These are phyloP conservation scores for Lepus oiostolus DNA, from an alignment of 2,797 vertebrate genomes.

Conservation along the genomic window DNA sequence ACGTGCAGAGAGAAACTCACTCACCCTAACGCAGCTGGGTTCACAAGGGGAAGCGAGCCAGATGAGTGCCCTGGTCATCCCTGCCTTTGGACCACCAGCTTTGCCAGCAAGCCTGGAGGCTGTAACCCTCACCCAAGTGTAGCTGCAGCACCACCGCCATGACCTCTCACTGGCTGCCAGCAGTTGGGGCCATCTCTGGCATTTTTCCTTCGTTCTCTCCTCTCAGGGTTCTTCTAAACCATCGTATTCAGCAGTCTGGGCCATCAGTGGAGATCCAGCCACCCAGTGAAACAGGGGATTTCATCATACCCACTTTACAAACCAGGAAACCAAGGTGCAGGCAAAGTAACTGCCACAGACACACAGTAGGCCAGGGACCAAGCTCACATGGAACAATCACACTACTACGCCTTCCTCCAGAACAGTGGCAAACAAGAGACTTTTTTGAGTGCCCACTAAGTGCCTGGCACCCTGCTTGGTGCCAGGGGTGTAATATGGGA, in stretches of 20 bases:
- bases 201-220: neutral
- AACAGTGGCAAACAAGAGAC: neutral
- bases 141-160: neutral
- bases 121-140: rapidly evolving
- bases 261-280: neutral
- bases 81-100: neutral
- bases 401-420: neutral
- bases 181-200: rapidly evolving
- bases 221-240: neutral
- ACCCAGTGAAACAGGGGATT: neutral
- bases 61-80: neutral
- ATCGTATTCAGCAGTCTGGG: neutral
- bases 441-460: neutral
- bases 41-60: neutral
- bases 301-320: neutral
- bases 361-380: neutral
- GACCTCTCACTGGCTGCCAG: neutral
- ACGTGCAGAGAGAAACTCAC: neutral
- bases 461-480: neutral
- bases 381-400: no score
- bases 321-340: neutral
- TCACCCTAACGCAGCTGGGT: neutral
- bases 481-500: neutral
- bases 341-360: neutral
- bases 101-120: neutral